These are phyloP conservation scores for Psettodes erumei DNA, from an alignment of 2,113 vertebrate genomes.

Conservation along the genomic window DNA sequence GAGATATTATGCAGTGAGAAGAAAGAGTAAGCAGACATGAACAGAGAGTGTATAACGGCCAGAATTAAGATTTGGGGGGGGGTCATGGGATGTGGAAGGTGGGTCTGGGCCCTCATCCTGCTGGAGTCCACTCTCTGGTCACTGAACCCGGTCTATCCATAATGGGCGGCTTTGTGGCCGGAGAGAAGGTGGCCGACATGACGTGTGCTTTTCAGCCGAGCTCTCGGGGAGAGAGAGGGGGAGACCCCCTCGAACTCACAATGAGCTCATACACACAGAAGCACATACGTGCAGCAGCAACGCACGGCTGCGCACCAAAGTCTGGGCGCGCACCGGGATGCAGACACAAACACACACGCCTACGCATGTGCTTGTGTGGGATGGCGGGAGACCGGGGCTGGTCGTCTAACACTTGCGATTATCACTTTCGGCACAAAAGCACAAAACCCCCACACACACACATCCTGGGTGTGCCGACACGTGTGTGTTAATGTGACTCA, in stretches of 20 bases:
- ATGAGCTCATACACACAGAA: slow-evolving; percentile 66
- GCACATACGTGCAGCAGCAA: slow-evolving; percentile 29
- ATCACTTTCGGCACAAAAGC: slow-evolving; percentile 28
- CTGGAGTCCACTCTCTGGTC: slow-evolving; percentile 61
- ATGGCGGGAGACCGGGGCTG: slow-evolving; percentile 16
- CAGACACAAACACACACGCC: slow-evolving; percentile 30
- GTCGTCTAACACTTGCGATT: slow-evolving; percentile 19
- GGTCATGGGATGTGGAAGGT: background rate
- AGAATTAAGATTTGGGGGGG: slow-evolving; percentile 38
- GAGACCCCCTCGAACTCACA: slow-evolving; percentile 61
- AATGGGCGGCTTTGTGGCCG: slow-evolving; percentile 77
- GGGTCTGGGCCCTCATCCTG: slow-evolving; percentile 38
- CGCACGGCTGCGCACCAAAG: slow-evolving; percentile 16
- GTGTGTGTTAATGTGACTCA: slow-evolving; percentile 48
- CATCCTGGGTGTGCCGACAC: slow-evolving; percentile 55
- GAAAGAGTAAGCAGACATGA: slow-evolving; percentile 6
- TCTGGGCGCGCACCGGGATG: slow-evolving; percentile 11
- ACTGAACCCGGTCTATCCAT: slow-evolving; percentile 61
- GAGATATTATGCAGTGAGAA: slow-evolving; percentile 19
- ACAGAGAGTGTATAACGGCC: slow-evolving; percentile 14
- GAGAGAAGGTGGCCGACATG: slow-evolving; percentile 78
- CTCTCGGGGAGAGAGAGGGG: slow-evolving; percentile 39
- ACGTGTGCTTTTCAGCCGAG: slow-evolving; percentile 69
- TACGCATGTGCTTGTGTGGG: slow-evolving; percentile 36
- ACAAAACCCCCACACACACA: slow-evolving; percentile 38